Percentiles rank a stretch among this genome's conserved stretches.
Evolutionary conservation across 2,797 vertebrate genomes (phyloP).

Genomic region (Neopelma chrysocephalum): DNA sequence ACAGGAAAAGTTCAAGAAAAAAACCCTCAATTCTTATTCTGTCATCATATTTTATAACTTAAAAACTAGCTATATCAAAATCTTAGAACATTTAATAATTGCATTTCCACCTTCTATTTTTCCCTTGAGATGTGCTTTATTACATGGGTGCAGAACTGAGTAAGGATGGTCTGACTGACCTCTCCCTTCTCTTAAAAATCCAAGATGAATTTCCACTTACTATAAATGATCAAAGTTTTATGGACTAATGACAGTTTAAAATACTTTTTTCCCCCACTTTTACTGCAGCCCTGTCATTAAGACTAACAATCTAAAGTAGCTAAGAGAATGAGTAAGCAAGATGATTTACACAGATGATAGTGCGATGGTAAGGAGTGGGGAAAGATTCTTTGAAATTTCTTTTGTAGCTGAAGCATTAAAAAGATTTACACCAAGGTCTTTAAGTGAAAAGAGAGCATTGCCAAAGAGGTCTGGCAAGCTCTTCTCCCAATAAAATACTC

Average conservation of each 20-base stretch:
- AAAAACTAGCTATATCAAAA: neutral
- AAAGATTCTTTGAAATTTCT: constrained; percentile 34
- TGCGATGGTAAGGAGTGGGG: constrained; percentile 4
- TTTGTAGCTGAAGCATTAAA: constrained; percentile 42
- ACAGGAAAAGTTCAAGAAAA: neutral
- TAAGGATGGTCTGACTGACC: constrained; percentile 7
- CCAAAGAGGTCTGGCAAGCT: constrained; percentile 55
- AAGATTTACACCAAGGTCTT: constrained; percentile 68
- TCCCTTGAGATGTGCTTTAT: neutral
- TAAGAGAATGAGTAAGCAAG: constrained; percentile 60
- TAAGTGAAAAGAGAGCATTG: constrained; percentile 56
- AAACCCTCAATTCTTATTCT: neutral
- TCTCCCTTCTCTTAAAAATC: constrained; percentile 43
- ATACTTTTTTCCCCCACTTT: constrained; percentile 1
- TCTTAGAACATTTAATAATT: neutral
- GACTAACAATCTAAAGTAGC: constrained; percentile 67
- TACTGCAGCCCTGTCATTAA: constrained; percentile 58
- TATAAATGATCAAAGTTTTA: constrained; percentile 58
- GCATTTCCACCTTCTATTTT: neutral
- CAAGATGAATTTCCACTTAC: constrained; percentile 44
- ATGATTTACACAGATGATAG: constrained; percentile 62
- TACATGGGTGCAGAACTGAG: neutral
- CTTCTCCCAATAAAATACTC: constrained; percentile 53
- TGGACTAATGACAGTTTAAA: constrained; percentile 60
- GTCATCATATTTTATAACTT: neutral